Evolutionary conservation across 2,797 vertebrate species (phyloP), one percentile per base, ranked within the genome.

Genomic region (Mastacembelus armatus): DNA sequence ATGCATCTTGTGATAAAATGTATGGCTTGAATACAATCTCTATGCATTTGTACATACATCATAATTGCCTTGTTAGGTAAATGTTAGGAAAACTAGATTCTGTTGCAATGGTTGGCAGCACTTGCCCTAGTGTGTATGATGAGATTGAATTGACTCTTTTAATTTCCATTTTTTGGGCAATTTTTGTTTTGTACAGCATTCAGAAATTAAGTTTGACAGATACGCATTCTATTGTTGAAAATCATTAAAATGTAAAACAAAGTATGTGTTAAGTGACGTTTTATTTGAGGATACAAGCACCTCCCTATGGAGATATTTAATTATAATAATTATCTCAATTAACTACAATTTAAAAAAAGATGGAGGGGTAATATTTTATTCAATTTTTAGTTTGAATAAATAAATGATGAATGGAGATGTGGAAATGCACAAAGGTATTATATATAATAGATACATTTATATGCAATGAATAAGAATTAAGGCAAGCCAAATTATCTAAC

Each of bases 11-110:
- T 85, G 79, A 88, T 78, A 74, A 84, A 78, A 85, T 74, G 74
- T 87, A 80, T 84, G 87, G 88, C 87, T 90, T 90, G 83, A 89
- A 87, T 87, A 85, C 79, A 77, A 77, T 79, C 81, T 91, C 88
- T 92, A 92, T 93, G 92, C 90, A 93, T 93, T 90, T 93, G 90
- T 94, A 91, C 64, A 91, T 92, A 92, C 59, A 80, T 92, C 92
- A 92, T 91, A 74, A 89, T 71, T 90, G 93, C 91, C 91, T 94
- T 93, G 89, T 82, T 88, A 77, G 85, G 80, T 80, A 80, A 74
- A 77, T 49, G 49, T 73, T 71, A 54, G 30, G 58, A 80, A 57
- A 78, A 72, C 50, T 66, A 72, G 69, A 77, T 73, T 65, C 66
- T 79, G 76, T 74, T 87, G 75, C 67, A 67, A 81, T 71, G 73